phyloP scores from a whole-genome alignment of 2,888 invertebrate genomes.

The Gymnoscelis rufifasciata region DNA sequence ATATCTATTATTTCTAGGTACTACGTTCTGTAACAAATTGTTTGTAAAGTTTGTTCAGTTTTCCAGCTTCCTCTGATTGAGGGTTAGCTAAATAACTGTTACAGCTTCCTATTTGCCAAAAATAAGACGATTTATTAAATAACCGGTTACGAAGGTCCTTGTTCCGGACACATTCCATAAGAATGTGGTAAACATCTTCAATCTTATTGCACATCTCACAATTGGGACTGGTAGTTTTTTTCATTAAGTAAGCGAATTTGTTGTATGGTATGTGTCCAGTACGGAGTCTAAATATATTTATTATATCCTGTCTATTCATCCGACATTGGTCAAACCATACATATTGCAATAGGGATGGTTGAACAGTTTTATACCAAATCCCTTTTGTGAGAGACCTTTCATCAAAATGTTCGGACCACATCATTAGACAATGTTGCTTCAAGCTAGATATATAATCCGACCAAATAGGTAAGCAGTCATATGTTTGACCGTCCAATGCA shows the following conservation, averaged over 20 bases:
- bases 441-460: not conserved
- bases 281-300: not conserved
- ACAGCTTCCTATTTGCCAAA: not conserved
- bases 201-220: not conserved
- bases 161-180: not conserved
- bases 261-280: constrained; percentile 2
- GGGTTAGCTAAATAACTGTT: not conserved
- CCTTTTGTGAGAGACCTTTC: constrained; percentile 3
- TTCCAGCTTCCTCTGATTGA: not conserved
- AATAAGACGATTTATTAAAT: not conserved
- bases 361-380: constrained; percentile 6
- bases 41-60: too few species aligned
- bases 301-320: not conserved
- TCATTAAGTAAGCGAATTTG: constrained; percentile 3
- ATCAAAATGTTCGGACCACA: constrained; percentile 2
- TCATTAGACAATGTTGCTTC: not conserved
- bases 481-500: not conserved
- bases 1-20: too few species aligned
- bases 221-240: not conserved
- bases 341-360: not conserved
- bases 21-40: too few species aligned
- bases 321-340: constrained; percentile 1
- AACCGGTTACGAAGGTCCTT: not conserved
- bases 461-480: not conserved
- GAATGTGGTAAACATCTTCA: constrained; percentile 1